phyloP scores from a whole-genome alignment of 1,140 invertebrate genomes.

The Chironomus tepperi region DNA sequence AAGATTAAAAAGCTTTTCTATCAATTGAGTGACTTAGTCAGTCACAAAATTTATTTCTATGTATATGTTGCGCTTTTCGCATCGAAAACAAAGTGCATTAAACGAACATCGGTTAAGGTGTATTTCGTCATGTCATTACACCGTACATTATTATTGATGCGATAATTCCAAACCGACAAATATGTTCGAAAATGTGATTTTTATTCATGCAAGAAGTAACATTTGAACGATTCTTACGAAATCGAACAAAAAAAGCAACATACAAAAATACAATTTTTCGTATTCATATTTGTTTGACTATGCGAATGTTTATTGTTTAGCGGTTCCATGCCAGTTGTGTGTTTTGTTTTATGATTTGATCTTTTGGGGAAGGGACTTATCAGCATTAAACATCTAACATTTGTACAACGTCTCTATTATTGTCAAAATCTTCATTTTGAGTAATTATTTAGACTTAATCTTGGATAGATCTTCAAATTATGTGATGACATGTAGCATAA shows the following conservation, averaged over 20 bases:
- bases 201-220: conserved; percentile 2
- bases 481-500: too few species aligned
- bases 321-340: too few species aligned
- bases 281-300: neutral
- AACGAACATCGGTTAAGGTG: neutral
- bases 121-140: conserved; percentile 8
- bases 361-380: too few species aligned
- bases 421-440: too few species aligned
- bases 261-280: neutral
- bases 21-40: too few species aligned
- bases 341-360: too few species aligned
- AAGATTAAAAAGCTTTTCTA: neutral
- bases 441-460: too few species aligned
- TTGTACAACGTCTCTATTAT: too few species aligned
- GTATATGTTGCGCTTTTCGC: too few species aligned
- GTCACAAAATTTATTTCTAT: too few species aligned
- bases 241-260: neutral
- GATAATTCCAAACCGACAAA: neutral
- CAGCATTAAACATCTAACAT: too few species aligned
- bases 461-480: too few species aligned
- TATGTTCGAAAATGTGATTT: neutral
- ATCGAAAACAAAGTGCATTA: neutral
- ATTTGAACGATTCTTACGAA: conserved; percentile 13
- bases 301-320: neutral
- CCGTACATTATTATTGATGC: neutral